Evolutionary conservation across 2,797 vertebrate species (phyloP).

Genomic region (Holocentrus rufus): DNA sequence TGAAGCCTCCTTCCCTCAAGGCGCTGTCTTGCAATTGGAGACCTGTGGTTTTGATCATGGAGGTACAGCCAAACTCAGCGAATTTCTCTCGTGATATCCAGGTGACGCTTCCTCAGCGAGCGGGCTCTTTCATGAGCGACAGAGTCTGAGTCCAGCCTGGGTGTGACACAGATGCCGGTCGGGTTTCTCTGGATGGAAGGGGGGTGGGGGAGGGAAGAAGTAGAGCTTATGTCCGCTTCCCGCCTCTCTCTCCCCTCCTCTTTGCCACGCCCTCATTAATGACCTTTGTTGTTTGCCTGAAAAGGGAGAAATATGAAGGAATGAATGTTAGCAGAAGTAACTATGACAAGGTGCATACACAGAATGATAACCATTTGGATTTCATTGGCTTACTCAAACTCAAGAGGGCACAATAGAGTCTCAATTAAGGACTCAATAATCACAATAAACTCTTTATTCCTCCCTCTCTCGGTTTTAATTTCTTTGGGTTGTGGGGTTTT

Average conservation of each 20-base stretch:
- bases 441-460: not conserved
- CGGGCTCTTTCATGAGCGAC: slow-evolving; percentile 34
- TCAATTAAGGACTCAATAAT: not conserved
- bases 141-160: not conserved
- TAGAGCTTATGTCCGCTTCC: slow-evolving; percentile 13
- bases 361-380: slow-evolving; percentile 1
- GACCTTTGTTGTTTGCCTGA: slow-evolving; percentile 52
- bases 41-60: slow-evolving; percentile 14
- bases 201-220: slow-evolving; percentile 33
- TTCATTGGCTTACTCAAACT: slow-evolving; percentile 1
- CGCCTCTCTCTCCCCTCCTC: slow-evolving; percentile 25
- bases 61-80: slow-evolving; percentile 15
- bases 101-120: slow-evolving; percentile 41
- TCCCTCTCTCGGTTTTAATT: not conserved
- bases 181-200: slow-evolving; percentile 19
- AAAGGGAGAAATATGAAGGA: slow-evolving; percentile 32
- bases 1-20: slow-evolving; percentile 42
- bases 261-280: slow-evolving; percentile 54
- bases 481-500: not conserved
- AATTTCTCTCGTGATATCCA: slow-evolving; percentile 48
- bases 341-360: not conserved
- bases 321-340: slow-evolving; percentile 27
- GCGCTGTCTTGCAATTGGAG: not conserved
- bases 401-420: slow-evolving; percentile 12
- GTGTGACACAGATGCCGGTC: slow-evolving; percentile 56